These are phyloP conservation scores for Folsomia candida DNA, from an alignment of 2,888 invertebrate species.

Conservation along the genomic window DNA sequence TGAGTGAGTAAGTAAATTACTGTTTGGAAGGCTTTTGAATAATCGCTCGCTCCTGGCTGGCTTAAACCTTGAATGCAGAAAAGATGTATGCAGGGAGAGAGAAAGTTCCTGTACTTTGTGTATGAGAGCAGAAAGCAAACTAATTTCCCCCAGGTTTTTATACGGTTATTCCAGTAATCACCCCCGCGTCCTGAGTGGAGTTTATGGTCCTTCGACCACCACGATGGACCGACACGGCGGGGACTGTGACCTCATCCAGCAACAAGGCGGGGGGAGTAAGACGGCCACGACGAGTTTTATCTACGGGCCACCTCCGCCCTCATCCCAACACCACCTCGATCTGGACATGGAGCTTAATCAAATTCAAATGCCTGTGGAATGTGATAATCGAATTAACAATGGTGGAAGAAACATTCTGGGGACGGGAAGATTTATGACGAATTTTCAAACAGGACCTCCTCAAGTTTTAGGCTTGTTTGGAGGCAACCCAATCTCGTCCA, in stretches of 20 bases:
- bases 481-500: neutral
- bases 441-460: neutral
- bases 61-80: too few relatives aligned
- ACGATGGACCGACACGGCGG: too few relatives aligned
- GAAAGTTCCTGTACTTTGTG: too few relatives aligned
- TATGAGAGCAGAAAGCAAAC: too few relatives aligned
- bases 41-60: too few relatives aligned
- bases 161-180: constrained; percentile 15
- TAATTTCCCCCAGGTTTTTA: neutral
- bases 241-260: neutral
- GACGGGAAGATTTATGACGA: constrained; percentile 2
- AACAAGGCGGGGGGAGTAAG: neutral
- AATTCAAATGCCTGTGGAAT: constrained; percentile 8
- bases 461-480: neutral
- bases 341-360: constrained; percentile 13
- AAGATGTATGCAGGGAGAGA: too few relatives aligned
- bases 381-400: constrained; percentile 16
- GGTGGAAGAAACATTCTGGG: constrained; percentile 9
- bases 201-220: too few relatives aligned
- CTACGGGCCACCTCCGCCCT: neutral
- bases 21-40: too few relatives aligned
- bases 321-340: neutral
- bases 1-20: neutral
- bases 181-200: neutral
- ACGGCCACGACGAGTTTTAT: constrained; percentile 13